Evolutionary conservation across 2,797 vertebrate species (phyloP), one percentile per base, ranked within the genome.

Genomic region (Naso thynnoides): DNA sequence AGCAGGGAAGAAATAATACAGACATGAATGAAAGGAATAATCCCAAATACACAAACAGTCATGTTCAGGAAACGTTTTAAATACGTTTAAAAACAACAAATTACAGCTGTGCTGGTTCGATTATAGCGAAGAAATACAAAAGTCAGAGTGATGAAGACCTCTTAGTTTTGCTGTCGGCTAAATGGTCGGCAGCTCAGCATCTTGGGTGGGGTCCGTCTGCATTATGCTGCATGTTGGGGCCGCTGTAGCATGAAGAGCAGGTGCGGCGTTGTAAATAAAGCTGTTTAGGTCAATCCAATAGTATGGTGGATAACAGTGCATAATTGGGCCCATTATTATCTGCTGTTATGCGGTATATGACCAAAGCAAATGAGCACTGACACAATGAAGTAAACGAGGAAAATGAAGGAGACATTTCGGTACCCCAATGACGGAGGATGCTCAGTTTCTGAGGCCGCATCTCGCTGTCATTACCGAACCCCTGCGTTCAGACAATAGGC

Each of bases 161-260:
- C 41, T 58, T n/a, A 39, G 82, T 63, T 54, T 49, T 18, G 57
- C 63, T 86, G 66, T 79, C 60, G 64, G 77, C 70, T 83, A 54
- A 79, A 81, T 72, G 64, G 62, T 87, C 78, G 81, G 79, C 87
- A 84, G 84, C 88, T 62, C 86, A 84, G 88, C 88, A 84, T 93
- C 93, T 95, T 93, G 95, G 95, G 94, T 94, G 95, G 93, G 95
- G 95, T 95, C 95, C 92, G 91, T 95, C 95, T 95, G 94, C 95
- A 95, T 94, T 95, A 94, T 95, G 94, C 94, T 94, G 91, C 86
- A 88, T 91, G 89, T 65, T 74, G 78, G 86, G 87, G 83, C 90
- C 86, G 87, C 81, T 78, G 82, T 53, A 73, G 78, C 83, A 72
- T 79, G 45, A 70, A 79, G 48, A 62, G 89, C 86, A 92, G 89